phyloP scores from a whole-genome alignment of 2,113 vertebrate genomes.

The Taurulus bubalis region DNA sequence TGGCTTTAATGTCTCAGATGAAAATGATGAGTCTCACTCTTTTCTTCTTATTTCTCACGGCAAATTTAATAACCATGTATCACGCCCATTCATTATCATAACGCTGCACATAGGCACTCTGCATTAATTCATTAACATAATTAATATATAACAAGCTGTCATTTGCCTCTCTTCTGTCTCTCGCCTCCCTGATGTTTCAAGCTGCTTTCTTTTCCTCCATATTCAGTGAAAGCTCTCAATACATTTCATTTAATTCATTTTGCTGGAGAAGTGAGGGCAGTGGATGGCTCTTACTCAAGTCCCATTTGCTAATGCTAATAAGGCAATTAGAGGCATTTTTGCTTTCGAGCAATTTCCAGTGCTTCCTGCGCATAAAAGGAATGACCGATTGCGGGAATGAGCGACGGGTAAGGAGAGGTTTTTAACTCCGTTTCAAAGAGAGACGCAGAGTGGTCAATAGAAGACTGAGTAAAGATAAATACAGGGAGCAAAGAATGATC shows the following conservation, averaged over 20 bases:
- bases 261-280: constrained; percentile 41
- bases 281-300: constrained; percentile 39
- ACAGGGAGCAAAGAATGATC: constrained; percentile 11
- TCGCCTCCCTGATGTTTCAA: constrained; percentile 34
- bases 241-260: constrained; percentile 49
- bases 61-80: neutral
- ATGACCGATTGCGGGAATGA: constrained; percentile 47
- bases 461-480: constrained; percentile 37
- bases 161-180: constrained; percentile 1
- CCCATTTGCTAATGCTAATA: constrained; percentile 64
- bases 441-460: constrained; percentile 13
- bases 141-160: constrained; percentile 17
- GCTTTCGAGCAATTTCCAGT: constrained; percentile 47
- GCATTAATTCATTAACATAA: constrained; percentile 22
- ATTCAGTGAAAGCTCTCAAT: constrained; percentile 39
- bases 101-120: constrained; percentile 1
- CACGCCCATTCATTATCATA: neutral
- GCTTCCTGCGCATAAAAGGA: constrained; percentile 48
- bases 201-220: constrained; percentile 10
- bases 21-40: too few relatives aligned
- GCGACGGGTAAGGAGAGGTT: constrained; percentile 18
- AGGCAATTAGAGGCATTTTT: constrained; percentile 68
- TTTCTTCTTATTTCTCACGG: neutral
- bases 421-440: constrained; percentile 48
- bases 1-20: constrained; percentile 8